Percentiles rank a stretch among this genome's conserved stretches.
Conservation (phyloP, 2,888 invertebrate genomes). For the Exephanes ischioxanthus region DNA sequence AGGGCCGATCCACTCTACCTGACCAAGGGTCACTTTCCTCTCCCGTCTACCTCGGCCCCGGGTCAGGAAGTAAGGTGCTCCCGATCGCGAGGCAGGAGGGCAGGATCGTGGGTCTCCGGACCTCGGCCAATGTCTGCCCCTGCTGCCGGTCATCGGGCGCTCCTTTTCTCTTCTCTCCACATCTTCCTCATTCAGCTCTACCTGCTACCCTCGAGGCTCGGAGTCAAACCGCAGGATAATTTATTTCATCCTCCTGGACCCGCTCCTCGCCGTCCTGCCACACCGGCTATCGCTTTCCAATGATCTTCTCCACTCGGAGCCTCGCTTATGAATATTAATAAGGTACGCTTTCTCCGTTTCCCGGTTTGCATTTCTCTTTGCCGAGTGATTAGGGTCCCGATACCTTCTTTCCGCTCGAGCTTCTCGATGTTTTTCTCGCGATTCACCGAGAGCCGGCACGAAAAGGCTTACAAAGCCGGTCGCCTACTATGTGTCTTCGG, state of each 20-base stretch:
- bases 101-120: constrained; percentile 24
- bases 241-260: constrained; percentile 60
- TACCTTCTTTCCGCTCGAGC: neutral
- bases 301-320: constrained; percentile 15
- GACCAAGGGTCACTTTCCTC: constrained; percentile 83
- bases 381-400: constrained; percentile 1
- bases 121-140: constrained; percentile 47
- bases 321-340: constrained; percentile 54
- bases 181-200: constrained; percentile 38
- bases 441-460: neutral
- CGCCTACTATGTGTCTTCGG: constrained; percentile 48
- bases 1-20: constrained; percentile 78
- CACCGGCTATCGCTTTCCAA: constrained; percentile 24
- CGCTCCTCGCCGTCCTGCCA: constrained; percentile 42
- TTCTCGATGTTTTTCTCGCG: neutral
- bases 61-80: constrained; percentile 65
- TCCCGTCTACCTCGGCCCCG: constrained; percentile 78
- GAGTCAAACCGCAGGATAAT: constrained; percentile 61
- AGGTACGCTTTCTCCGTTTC: constrained; percentile 6
- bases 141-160: constrained; percentile 40
- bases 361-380: constrained; percentile 21
- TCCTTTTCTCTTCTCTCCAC: constrained; percentile 46
- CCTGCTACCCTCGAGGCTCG: constrained; percentile 51
- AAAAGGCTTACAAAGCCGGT: constrained; percentile 14
- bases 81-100: neutral